Evolutionary conservation across 1,140 invertebrate species (phyloP).

Genomic region (Proctacanthus coquilletti): DNA sequence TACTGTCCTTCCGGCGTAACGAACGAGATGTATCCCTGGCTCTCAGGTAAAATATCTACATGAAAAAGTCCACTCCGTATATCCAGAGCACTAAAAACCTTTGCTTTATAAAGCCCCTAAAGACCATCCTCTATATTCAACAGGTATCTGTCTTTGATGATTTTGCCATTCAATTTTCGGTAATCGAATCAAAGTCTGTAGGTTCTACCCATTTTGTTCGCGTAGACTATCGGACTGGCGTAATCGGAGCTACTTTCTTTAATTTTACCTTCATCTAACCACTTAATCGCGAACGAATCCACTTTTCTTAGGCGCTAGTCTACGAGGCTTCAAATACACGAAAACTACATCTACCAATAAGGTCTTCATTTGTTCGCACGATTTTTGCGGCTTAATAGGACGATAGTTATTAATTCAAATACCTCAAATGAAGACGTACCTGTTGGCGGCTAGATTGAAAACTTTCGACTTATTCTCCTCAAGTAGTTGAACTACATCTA

Average conservation of each 20-base stretch:
- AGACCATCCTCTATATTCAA: slow-evolving; percentile 22
- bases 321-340: too few relatives aligned
- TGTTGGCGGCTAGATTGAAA: too few relatives aligned
- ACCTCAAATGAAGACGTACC: too few relatives aligned
- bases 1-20: slow-evolving; percentile 29
- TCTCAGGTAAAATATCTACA: slow-evolving; percentile 12
- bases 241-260: slow-evolving; percentile 12
- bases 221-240: slow-evolving; percentile 17
- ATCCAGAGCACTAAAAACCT: slow-evolving; percentile 30
- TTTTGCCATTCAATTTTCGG: slow-evolving; percentile 21
- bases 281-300: too few relatives aligned
- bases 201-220: slow-evolving; percentile 19
- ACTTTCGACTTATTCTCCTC: too few relatives aligned
- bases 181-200: slow-evolving; percentile 25
- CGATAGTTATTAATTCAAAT: too few relatives aligned
- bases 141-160: slow-evolving; percentile 20
- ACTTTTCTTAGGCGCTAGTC: too few relatives aligned
- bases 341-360: too few relatives aligned
- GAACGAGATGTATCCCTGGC: slow-evolving; percentile 18
- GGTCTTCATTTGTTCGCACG: too few relatives aligned
- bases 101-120: slow-evolving; percentile 10
- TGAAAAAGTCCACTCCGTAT: slow-evolving; percentile 28
- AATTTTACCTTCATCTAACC: slow-evolving; percentile 9
- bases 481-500: too few relatives aligned
- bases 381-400: too few relatives aligned